A percentile compares a stretch with the other conserved stretches of the same genome.
Conservation (phyloP, 2,797 vertebrate species). For the Halcyon leucocephala region DNA sequence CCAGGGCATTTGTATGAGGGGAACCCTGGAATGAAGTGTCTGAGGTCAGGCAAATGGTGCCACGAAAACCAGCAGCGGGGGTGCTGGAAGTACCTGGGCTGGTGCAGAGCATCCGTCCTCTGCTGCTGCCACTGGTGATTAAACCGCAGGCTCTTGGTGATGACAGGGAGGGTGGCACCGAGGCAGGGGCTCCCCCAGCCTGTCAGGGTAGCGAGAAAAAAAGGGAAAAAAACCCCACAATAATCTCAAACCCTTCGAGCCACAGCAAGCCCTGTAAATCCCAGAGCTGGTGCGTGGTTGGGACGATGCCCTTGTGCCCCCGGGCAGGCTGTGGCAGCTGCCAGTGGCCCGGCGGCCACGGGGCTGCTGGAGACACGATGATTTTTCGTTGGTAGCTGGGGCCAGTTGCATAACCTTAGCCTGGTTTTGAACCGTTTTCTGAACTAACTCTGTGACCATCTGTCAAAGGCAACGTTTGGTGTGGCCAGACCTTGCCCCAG, state of each 20-base stretch:
- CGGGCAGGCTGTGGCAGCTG: not conserved
- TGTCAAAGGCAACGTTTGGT: not conserved
- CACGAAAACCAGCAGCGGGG: accelerated
- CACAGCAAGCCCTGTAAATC: not conserved
- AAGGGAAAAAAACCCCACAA: not conserved
- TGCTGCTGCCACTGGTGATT: not conserved
- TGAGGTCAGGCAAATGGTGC: not conserved
- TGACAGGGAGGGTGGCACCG: accelerated
- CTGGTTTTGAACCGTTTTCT: not conserved
- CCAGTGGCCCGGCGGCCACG: not conserved
- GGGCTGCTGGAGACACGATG: not conserved
- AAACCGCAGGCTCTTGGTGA: not conserved
- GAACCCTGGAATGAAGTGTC: not conserved
- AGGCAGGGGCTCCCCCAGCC: not conserved
- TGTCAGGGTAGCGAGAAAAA: not conserved
- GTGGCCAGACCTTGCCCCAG: not conserved
- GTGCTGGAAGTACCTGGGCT: not conserved
- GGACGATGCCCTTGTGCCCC: not conserved
- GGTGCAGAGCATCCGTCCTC: not conserved
- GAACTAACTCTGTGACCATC: not conserved
- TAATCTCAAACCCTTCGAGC: not conserved
- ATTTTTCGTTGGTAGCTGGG: not conserved
- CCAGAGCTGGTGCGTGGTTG: not conserved
- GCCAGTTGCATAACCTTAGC: constrained; percentile 19
- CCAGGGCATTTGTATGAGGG: not conserved